Evolutionary conservation across 2,797 vertebrate species (phyloP).

Genomic region (Numenius phaeopus): DNA sequence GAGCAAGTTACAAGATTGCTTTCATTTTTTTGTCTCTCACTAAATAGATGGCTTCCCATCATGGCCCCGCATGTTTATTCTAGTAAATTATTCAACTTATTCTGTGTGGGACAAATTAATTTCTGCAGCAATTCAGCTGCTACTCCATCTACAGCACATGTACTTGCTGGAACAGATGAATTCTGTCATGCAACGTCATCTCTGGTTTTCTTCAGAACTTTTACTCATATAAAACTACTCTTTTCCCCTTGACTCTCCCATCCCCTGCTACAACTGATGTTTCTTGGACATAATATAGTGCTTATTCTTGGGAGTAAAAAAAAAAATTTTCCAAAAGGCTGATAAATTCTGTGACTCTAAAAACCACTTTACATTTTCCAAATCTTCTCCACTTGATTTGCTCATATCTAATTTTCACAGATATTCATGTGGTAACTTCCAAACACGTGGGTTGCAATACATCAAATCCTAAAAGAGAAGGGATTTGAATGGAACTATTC

Average conservation of each 20-base stretch:
- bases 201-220: conserved; percentile 56
- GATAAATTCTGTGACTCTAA: background rate
- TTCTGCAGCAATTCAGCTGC: conserved; percentile 66
- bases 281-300: background rate
- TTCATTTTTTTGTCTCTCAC: conserved; percentile 3
- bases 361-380: conserved; percentile 19
- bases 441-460: conserved; percentile 8
- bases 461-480: conserved; percentile 8
- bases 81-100: conserved; percentile 66
- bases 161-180: conserved; percentile 63
- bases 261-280: background rate
- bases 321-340: background rate
- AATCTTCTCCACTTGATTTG: conserved; percentile 8
- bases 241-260: background rate
- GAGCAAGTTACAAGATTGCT: background rate
- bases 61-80: conserved; percentile 54
- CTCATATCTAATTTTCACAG: conserved; percentile 12
- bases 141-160: conserved; percentile 58
- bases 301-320: background rate
- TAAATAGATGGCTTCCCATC: conserved; percentile 43
- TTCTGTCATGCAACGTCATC: conserved; percentile 57
- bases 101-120: conserved; percentile 65
- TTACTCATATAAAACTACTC: conserved; percentile 8
- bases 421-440: background rate
- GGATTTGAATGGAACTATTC: conserved; percentile 27